Base-by-base conservation (phyloP, 2,113 vertebrate genomes). In the Vulpes ferrilata region DNA sequence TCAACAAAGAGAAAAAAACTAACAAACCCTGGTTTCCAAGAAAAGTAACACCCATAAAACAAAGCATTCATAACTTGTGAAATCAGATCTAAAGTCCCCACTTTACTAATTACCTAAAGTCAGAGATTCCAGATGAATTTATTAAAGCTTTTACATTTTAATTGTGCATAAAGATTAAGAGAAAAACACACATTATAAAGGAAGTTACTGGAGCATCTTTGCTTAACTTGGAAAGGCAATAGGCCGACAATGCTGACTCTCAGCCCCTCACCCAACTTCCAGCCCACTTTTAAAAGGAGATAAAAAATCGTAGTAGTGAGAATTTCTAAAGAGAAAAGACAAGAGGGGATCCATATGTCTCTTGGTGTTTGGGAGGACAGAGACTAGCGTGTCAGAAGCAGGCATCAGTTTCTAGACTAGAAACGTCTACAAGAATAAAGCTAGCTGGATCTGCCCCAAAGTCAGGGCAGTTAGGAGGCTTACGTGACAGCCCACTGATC, bases 1-100 rank as follows among this genome's bases (percentile, higher is more conserved):
- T 84, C 38, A 19, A 79, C 55, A 78, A 7, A 53, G 83, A 81
- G 0, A 76, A 43, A 80, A 95, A 80, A 43, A 80, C 95, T 88
- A 92, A 0, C 1, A 64, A 43, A 43, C 43, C 19, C 85, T 90
- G 62, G 5, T 95, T 96, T 90, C 38, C 97, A 92, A 96, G 80
- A 27, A 85, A 11, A 92, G 6, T 3, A 88, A 57, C 23, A 67
- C 95, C 98, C 83, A 95, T 73, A 95, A 96, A 95, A 57, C 48
- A 96, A 15, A 19, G 43, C 73, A 69, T 81, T 38, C 57, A 13
- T 83, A 94, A 60, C 13, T 74, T 88, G 22, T 59, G 90, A 97
- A 96, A 97, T 96, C 87, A 73, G 96, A 59, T 79, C 60, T 51
- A 48, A 86, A 11, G 2, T 3, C 85, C 90, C 96, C 19, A 89